Percentiles rank a stretch among this genome's conserved stretches.
phyloP scores from a whole-genome alignment of 2,888 invertebrate species.

The Ormyrus labotus region DNA sequence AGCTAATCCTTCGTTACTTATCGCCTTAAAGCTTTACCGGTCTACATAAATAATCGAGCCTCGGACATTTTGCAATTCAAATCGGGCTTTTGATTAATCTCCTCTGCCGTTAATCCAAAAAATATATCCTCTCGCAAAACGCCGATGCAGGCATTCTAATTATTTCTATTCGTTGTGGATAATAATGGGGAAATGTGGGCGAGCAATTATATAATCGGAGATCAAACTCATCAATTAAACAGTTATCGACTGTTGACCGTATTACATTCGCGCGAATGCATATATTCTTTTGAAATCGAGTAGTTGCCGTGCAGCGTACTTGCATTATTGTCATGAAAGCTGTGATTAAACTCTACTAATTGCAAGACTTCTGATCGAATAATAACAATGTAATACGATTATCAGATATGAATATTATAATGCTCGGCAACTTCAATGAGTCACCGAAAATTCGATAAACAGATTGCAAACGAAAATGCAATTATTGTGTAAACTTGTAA shows the following conservation, averaged over 20 bases:
- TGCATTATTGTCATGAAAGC: neutral
- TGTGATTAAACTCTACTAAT: neutral
- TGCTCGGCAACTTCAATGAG: too few relatives aligned
- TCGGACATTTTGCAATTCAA: too few relatives aligned
- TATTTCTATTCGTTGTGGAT: neutral
- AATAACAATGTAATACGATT: neutral
- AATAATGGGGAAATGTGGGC: neutral
- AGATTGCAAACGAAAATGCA: too few relatives aligned
- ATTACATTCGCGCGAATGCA: neutral
- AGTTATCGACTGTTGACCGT: neutral
- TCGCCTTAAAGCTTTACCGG: too few relatives aligned
- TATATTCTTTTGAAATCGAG: neutral
- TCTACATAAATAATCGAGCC: too few relatives aligned
- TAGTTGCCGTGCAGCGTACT: neutral
- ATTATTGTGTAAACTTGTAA: too few relatives aligned
- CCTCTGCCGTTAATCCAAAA: too few relatives aligned
- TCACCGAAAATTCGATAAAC: too few relatives aligned
- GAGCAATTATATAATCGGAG: neutral
- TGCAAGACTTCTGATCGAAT: conserved; percentile 7
- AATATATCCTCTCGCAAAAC: too few relatives aligned
- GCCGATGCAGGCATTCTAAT: neutral
- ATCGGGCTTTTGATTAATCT: too few relatives aligned
- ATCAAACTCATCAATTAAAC: neutral
- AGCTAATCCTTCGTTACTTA: too few relatives aligned
- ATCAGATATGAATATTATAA: neutral